Evolutionary conservation across 2,113 vertebrate species (phyloP).

Genomic region (Sapajus apella): DNA sequence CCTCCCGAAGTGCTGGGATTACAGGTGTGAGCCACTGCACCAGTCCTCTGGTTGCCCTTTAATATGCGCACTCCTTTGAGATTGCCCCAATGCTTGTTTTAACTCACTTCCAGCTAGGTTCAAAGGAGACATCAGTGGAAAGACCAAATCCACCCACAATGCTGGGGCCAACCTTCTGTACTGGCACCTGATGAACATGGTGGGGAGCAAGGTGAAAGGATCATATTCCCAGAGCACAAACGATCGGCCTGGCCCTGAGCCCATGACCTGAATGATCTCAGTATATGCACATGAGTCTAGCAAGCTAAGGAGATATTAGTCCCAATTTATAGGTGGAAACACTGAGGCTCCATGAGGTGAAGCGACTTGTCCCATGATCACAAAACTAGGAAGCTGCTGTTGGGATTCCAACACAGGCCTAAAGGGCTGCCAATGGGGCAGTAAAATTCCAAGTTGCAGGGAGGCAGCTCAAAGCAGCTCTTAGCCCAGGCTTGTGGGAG

Average conservation of each 20-base stretch:
- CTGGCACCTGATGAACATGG: rapidly evolving
- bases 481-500: not conserved
- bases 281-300: not conserved
- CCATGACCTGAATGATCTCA: not conserved
- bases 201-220: not conserved
- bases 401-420: not conserved
- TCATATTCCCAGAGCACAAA: not conserved
- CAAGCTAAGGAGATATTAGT: not conserved
- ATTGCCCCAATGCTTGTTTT: not conserved
- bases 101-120: not conserved
- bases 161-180: not conserved
- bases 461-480: not conserved
- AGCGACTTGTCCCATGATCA: not conserved
- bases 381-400: not conserved
- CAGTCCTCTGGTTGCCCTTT: not conserved
- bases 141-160: not conserved
- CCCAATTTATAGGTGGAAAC: not conserved
- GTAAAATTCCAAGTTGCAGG: not conserved
- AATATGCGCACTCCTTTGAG: not conserved
- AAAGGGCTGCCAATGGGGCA: not conserved
- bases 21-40: no score
- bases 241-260: not conserved
- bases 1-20: no score
- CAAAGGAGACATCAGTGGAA: not conserved
- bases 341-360: not conserved